Base-by-base conservation (phyloP, 2,888 invertebrate species). In the Chalcis sispes region DNA sequence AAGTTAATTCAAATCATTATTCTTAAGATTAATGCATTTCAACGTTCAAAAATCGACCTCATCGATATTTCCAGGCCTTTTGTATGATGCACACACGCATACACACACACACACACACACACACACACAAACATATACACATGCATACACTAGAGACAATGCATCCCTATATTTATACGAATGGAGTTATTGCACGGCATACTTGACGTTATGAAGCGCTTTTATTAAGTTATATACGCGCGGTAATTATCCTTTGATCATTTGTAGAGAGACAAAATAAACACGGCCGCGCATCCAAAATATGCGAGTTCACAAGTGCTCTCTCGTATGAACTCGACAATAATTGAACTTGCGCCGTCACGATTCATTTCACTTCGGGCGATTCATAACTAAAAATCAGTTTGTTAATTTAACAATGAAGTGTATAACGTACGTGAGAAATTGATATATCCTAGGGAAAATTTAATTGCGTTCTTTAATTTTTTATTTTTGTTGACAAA, bases 161-260 rank as follows among this genome's bases (percentile, higher is more conserved):
- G 29, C 29, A 7, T 23, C n/a, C 56, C 40, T 10, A 36, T 20
- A n/a, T n/a, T n/a, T n/a, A 5, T 32, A 32, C 32, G 32, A 32
- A 32, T 8, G 42, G 13, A 42, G 42, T 13, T 54, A 25, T 54
- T 27, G 25, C 54, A 15, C 10, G 2, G 2, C 25, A 13, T 27
- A 27, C n/a, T n/a, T n/a, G 23, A 23, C 15, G 36, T 7, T 29
- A 4, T 20, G 32, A 27, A 36, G 36, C 8, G 25, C 54, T 29
- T 54, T 54, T 56, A 67, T 46, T 56, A 56, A 54, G 27, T 56
- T 67, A 42, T 27, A 1, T 8, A 27, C 27, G 27, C 3, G 42
- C 27, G 27, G 42, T 42, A 56, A 67, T 67, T 56, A 67, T 27
- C 56, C 56, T 67, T 67, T 56, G 65, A 65, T 50, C 32, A 65